Evolutionary conservation across 2,113 vertebrate species (phyloP), one percentile per base, ranked within the genome.

Genomic region (Hemibagrus wyckioides): DNA sequence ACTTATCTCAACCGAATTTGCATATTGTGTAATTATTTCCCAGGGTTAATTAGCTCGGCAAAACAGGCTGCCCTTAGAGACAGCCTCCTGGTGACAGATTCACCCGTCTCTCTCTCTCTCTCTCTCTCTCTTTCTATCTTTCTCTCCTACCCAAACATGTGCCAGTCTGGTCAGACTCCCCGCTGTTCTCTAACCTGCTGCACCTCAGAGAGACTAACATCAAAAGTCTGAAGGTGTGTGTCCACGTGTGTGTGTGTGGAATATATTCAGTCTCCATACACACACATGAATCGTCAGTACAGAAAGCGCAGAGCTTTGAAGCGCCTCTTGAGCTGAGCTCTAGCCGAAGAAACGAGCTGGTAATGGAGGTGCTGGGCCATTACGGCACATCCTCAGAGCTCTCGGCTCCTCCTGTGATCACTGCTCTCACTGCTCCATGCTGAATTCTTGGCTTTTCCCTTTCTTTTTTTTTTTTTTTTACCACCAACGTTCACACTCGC

Each of bases 1-100:
- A 96, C 97, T 96, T 97, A 97, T 97, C 97, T 96, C 97, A 97
- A 97, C 95, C 96, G 92, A 93, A 99, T 99, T 99, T 98, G 97
- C 98, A 98, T 98, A 98, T 96, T 96, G 94, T 96, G 96, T 97
- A 98, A 98, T 99, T 98, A 98, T 98, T 98, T 99, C 94, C 97
- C 94, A 96, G 96, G 97, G 97, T 98, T 99, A 99, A 99, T 99
- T 99, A 97, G 96, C 97, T 97, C 94, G 95, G 95, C 95, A 97
- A 97, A 97, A 96, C 96, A 94, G 94, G 90, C 95, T 75, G 89
- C 95, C 97, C 97, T 96, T 95, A 92, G 97, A 98, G 98, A 98
- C 96, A 93, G 92, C 94, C 94, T 96, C 95, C 92, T 92, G 93
- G 95, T 97, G 97, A 97, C 96, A 96, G 95, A 95, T 96, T 96